Conservation (phyloP, 2,888 invertebrate genomes). For the Julus scanicus region DNA sequence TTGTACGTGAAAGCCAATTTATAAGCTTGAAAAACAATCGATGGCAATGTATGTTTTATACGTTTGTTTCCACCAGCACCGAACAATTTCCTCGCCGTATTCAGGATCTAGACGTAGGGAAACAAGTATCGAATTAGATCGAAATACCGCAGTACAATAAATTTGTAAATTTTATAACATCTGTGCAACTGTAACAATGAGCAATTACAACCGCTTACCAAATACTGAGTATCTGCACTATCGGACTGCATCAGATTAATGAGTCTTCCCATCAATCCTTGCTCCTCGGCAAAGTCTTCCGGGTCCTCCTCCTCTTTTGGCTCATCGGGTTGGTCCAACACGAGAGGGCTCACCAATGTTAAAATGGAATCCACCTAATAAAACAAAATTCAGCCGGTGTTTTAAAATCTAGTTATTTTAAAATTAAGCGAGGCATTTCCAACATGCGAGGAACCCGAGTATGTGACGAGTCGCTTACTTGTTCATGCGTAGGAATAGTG, state of each 20-base stretch:
- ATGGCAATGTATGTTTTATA: constrained; percentile 91
- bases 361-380: constrained; percentile 78
- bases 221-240: constrained; percentile 72
- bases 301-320: constrained; percentile 78
- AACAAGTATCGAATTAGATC: not conserved
- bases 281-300: constrained; percentile 96
- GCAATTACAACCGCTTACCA: constrained; percentile 65
- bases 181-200: too few relatives aligned
- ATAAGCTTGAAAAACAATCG: constrained; percentile 93
- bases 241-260: constrained; percentile 68
- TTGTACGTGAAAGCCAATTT: constrained; percentile 87
- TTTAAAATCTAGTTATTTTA: too few relatives aligned
- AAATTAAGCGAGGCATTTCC: too few relatives aligned
- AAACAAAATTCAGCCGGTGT: not conserved
- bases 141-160: too few relatives aligned
- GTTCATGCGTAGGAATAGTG: constrained; percentile 84
- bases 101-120: constrained; percentile 77
- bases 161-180: too few relatives aligned
- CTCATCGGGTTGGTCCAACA: constrained; percentile 85
- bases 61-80: constrained; percentile 89
- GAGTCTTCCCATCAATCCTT: constrained; percentile 82
- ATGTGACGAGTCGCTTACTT: constrained; percentile 71
- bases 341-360: constrained; percentile 83
- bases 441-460: too few relatives aligned
- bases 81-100: constrained; percentile 86